A percentile compares a stretch with the other conserved stretches of the same genome.
Conservation (phyloP, 2,113 vertebrate species). For the Parotia lawesii region DNA sequence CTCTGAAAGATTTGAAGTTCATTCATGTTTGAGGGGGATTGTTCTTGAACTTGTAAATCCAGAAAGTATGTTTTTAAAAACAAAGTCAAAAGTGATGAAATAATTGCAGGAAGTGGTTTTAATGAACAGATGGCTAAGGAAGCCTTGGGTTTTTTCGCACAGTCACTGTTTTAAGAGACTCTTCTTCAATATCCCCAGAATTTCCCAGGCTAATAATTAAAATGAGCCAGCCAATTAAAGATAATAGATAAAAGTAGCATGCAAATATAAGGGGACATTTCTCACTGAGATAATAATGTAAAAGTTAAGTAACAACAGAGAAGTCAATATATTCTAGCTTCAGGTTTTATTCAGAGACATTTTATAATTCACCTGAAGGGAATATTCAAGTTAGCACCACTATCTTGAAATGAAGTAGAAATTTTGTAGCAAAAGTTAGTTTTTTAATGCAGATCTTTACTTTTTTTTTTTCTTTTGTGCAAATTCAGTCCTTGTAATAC, state of each 20-base stretch:
- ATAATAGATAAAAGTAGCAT: neutral
- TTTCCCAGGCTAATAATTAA: conserved; percentile 6
- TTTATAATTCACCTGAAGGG: neutral
- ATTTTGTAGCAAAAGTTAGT: neutral
- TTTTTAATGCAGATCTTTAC: neutral
- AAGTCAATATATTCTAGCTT: neutral
- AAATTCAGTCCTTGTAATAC: neutral
- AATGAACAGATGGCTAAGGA: neutral
- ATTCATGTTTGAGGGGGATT: neutral
- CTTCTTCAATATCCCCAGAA: neutral
- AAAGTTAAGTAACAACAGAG: neutral
- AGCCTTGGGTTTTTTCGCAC: neutral
- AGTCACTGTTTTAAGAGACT: neutral
- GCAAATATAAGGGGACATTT: neutral
- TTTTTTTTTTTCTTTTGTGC: neutral
- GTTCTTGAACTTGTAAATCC: neutral
- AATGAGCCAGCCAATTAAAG: neutral
- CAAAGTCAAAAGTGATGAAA: neutral
- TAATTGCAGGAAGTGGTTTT: conserved; percentile 3
- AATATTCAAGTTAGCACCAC: neutral
- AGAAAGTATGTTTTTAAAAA: neutral
- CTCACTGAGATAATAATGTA: neutral
- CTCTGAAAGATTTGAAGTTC: neutral
- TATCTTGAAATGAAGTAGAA: neutral
- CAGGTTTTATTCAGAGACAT: neutral